Conservation (phyloP, 2,888 invertebrate species). For the Homarus gammarus region DNA sequence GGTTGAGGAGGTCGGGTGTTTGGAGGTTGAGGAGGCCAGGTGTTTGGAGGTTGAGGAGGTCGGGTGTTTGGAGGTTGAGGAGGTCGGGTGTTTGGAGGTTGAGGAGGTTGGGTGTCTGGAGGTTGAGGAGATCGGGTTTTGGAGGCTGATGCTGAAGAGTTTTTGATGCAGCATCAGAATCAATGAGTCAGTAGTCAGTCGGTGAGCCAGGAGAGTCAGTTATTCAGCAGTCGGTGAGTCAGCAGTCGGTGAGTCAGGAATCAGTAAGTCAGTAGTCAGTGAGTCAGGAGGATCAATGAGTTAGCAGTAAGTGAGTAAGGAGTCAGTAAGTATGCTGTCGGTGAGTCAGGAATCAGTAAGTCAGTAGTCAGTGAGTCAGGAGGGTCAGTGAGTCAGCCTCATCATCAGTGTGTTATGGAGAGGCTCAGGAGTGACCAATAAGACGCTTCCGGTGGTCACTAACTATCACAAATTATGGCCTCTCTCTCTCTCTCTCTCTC, state of each 20-base stretch:
- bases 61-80: no score
- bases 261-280: background rate
- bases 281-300: background rate
- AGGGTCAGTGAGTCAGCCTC: background rate
- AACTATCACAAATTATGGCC: background rate
- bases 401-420: background rate
- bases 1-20: no score
- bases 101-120: no score
- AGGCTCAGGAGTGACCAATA: background rate
- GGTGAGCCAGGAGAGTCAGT: background rate
- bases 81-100: no score
- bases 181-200: background rate
- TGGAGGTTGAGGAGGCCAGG: no score
- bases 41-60: no score
- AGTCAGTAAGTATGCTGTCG: background rate
- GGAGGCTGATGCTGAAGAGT: no score
- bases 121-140: no score
- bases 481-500: conserved; percentile 7
- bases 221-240: background rate
- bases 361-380: background rate
- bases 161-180: background rate
- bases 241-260: background rate
- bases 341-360: background rate
- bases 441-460: background rate
- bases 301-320: background rate